Percentiles rank a stretch among this genome's conserved stretches.
Evolutionary conservation across 2,113 vertebrate genomes (phyloP).

Genomic region (Python bivittatus): DNA sequence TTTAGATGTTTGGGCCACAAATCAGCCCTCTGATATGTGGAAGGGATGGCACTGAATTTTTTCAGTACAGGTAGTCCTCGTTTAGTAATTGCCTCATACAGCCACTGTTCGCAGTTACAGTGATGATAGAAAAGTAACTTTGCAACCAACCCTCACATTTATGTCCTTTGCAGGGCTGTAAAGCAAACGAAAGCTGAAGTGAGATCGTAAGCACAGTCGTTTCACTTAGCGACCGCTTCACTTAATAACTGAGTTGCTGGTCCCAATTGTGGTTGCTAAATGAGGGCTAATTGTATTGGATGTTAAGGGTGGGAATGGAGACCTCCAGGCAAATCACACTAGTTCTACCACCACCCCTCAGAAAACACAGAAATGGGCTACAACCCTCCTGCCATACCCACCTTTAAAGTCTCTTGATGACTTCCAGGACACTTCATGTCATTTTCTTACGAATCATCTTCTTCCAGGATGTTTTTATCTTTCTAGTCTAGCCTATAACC

Average conservation of each 20-base stretch:
- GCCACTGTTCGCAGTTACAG: not conserved
- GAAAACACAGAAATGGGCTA: not conserved
- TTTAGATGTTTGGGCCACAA: not conserved
- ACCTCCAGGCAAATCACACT: not conserved
- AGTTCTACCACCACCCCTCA: not conserved
- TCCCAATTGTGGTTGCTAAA: not conserved
- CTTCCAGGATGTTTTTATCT: not conserved
- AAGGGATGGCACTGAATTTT: not conserved
- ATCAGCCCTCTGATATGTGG: not conserved
- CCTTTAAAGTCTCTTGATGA: not conserved
- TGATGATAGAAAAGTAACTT: not conserved
- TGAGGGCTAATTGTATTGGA: not conserved
- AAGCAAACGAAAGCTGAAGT: not conserved
- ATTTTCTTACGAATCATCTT: not conserved
- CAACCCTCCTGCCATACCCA: fast-evolving
- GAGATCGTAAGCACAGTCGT: not conserved
- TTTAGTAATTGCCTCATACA: not conserved
- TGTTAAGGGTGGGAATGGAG: not conserved
- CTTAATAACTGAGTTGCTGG: not conserved
- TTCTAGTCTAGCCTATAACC: not conserved
- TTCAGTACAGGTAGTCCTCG: not conserved
- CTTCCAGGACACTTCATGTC: not conserved
- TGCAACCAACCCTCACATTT: not conserved
- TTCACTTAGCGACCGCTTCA: not conserved
- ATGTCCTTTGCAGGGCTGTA: not conserved